These are phyloP conservation scores for Drosophila neotestacea DNA, from an alignment of 2,888 invertebrate genomes.

Conservation along the genomic window DNA sequence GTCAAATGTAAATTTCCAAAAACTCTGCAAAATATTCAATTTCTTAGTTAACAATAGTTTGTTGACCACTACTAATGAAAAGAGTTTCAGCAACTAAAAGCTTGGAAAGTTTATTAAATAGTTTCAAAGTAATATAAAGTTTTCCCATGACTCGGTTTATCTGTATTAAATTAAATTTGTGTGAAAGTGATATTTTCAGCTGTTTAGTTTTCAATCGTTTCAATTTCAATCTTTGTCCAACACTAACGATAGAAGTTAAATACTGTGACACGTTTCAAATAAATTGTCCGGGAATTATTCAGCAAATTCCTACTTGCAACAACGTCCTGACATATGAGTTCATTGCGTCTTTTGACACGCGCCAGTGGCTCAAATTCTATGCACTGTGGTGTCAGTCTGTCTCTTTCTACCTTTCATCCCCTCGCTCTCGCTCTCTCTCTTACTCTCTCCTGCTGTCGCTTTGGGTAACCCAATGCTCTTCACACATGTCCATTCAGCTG, in stretches of 20 bases:
- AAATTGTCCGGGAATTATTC: constrained; percentile 36
- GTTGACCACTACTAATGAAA: no score
- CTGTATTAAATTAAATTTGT: no score
- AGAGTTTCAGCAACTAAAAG: no score
- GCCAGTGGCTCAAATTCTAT: constrained; percentile 56
- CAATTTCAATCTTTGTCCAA: constrained; percentile 1
- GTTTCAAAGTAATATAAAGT: no score
- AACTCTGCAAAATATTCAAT: no score
- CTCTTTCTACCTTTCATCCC: background rate
- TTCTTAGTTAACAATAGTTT: no score
- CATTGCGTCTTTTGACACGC: constrained; percentile 65
- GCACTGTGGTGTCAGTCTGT: constrained; percentile 12
- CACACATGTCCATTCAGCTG: constrained; percentile 57
- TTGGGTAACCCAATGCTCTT: constrained; percentile 18
- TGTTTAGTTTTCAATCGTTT: background rate
- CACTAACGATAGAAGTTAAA: constrained; percentile 21
- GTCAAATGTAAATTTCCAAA: no score
- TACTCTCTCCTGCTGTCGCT: constrained; percentile 1
- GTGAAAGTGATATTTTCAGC: background rate
- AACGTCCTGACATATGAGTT: constrained; percentile 34
- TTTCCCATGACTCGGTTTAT: no score
- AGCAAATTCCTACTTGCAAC: constrained; percentile 18
- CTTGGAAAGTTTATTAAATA: no score
- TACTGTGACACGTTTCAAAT: constrained; percentile 42
- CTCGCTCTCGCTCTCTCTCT: background rate